These are phyloP conservation scores for Amphipoea oculea DNA, from an alignment of 2,888 invertebrate genomes.

Conservation along the genomic window DNA sequence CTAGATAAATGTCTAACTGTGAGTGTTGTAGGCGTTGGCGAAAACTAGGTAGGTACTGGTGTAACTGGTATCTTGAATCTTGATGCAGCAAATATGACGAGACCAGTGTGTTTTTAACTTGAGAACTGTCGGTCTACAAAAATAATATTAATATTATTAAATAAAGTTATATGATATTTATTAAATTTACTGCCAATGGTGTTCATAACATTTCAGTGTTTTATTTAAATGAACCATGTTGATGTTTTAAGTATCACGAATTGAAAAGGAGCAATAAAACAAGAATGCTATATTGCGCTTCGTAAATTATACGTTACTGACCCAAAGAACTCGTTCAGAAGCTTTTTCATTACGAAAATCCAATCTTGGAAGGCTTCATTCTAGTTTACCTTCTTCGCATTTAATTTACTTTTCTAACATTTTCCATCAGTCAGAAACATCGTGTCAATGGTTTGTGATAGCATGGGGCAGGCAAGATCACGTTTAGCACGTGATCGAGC, in stretches of 20 bases:
- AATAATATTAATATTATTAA: not conserved
- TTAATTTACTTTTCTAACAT: constrained; percentile 31
- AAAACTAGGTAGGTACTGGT: not conserved
- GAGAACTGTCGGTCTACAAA: not conserved
- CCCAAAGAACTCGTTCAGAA: constrained; percentile 24
- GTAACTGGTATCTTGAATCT: constrained; percentile 1
- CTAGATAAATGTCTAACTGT: constrained; percentile 1
- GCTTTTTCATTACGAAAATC: constrained; percentile 55
- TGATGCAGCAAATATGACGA: not conserved
- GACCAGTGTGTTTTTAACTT: too few species aligned
- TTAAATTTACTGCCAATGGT: not conserved
- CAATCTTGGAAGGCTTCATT: constrained; percentile 61
- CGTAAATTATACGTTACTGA: constrained; percentile 34
- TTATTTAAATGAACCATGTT: not conserved
- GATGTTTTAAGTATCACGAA: not conserved
- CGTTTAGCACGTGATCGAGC: constrained; percentile 3
- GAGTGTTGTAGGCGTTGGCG: not conserved
- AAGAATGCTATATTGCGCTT: not conserved
- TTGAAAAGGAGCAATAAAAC: not conserved
- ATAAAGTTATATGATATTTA: not conserved
- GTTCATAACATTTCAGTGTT: not conserved
- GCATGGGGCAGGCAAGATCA: constrained; percentile 10
- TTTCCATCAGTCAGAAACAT: constrained; percentile 43
- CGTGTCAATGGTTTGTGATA: constrained; percentile 11
- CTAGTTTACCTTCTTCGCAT: constrained; percentile 60